Percentiles rank a stretch among this genome's conserved stretches.
These are phyloP conservation scores for Digitonthophagus gazella DNA, from an alignment of 2,888 invertebrate species.

Conservation along the genomic window DNA sequence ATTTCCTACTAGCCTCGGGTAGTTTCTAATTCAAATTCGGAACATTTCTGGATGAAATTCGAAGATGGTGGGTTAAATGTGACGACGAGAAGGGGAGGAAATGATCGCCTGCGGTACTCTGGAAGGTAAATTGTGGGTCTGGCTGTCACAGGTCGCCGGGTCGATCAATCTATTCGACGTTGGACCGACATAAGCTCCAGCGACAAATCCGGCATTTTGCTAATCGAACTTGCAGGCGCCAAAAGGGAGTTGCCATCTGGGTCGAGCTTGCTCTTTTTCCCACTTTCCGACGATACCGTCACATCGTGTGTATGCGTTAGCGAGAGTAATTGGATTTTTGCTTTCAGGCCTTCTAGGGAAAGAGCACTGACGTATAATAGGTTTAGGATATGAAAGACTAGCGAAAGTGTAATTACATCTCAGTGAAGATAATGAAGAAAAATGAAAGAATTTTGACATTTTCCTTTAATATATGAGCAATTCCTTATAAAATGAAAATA, in stretches of 20 bases:
- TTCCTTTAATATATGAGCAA: no score
- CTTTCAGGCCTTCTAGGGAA: neutral
- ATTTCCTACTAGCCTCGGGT: neutral
- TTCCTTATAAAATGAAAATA: no score
- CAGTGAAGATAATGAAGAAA: neutral
- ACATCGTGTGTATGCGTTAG: neutral
- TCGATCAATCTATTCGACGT: constrained; percentile 12
- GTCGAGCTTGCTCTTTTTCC: neutral
- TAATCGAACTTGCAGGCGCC: constrained; percentile 9
- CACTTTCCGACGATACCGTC: neutral
- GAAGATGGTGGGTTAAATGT: neutral
- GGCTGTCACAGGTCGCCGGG: neutral
- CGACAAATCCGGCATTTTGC: constrained; percentile 13
- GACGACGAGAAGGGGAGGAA: no score
- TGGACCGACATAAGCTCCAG: neutral
- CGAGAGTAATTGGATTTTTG: constrained; percentile 15
- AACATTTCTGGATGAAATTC: neutral
- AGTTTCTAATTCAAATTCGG: no score
- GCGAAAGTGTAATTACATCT: neutral
- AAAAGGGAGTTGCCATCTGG: neutral
- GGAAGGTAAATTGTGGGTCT: neutral
- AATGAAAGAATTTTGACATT: neutral
- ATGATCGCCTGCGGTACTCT: neutral
- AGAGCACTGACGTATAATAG: neutral
- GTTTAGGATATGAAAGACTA: neutral